Base-by-base conservation (phyloP, 2,888 invertebrate species). In the Tubulanus polymorphus region DNA sequence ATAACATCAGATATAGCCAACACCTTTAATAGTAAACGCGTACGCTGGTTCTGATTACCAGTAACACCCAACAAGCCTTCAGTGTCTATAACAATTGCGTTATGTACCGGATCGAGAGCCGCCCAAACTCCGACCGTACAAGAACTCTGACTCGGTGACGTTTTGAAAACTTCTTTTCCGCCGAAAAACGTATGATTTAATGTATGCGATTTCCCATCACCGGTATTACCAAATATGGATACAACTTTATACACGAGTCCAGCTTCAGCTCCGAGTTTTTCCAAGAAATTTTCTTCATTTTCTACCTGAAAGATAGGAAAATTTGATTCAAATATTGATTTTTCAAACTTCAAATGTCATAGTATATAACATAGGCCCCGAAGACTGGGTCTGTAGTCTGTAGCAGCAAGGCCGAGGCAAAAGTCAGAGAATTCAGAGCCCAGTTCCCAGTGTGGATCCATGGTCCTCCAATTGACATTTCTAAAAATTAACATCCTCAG, bases 161-260 rank as follows among this genome's bases (percentile, higher is more conserved):
- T 87, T 59, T 80, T 80, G 72, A 88, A 88, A 0, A 85, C 80
- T 71, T 85, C 84, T 57, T 82, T 79, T 1, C 86, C 87, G 63
- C 83, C 76, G 71, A 87, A 88, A 72, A 87, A 87, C 68, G 85
- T 83, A 66, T 89, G 84, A 76, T 91, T 91, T 69, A 90, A 79
- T 0, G 89, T 89, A 69, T 87, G 84, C 2, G 89, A 89, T 78
- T 90, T 90, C 1, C 90, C 90, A 79, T 89, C 90, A 0, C 90
- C 90, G 0, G 89, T 88, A 70, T 89, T 90, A 2, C 91, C 91
- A 79, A 90, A 89, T 69, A 91, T 88, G 12, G 90, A 88, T 0
- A 90, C 85, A 18, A 90, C 89, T 80, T 90, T 90, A 15, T 90
- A 85, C 20, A 58, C 51, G 25, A 64, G 65, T 50, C 69, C 63